phyloP scores from a whole-genome alignment of 2,113 vertebrate species.

The Ammodytes marinus region DNA sequence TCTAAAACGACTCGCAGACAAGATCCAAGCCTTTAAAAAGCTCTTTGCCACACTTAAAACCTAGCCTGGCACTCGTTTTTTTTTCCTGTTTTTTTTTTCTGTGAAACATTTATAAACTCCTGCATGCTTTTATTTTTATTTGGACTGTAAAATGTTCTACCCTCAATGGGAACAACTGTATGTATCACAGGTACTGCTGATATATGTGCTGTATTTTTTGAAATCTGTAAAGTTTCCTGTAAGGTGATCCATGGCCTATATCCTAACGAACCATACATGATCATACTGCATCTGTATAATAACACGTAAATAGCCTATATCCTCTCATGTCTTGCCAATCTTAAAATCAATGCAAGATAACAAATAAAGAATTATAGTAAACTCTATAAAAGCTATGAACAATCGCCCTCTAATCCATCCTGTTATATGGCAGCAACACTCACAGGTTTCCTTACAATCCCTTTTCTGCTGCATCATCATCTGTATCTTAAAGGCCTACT shows the following conservation, averaged over 20 bases:
- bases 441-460: conserved; percentile 59
- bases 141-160: not conserved
- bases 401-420: conserved; percentile 53
- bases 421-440: conserved; percentile 71
- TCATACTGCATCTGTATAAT: conserved; percentile 12
- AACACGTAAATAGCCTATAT: conserved; percentile 37
- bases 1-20: not conserved
- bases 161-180: not conserved
- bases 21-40: conserved; percentile 1
- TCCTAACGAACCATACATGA: conserved; percentile 14
- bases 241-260: not conserved
- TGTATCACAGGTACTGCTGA: not conserved
- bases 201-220: not conserved
- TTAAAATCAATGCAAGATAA: conserved; percentile 49
- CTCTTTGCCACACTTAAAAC: not conserved
- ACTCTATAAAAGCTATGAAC: conserved; percentile 45
- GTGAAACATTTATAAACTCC: not conserved
- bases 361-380: conserved; percentile 56
- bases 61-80: not conserved
- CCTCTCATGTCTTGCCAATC: conserved; percentile 39
- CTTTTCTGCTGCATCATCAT: conserved; percentile 62
- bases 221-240: not conserved
- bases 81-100: not conserved
- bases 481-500: conserved; percentile 22
- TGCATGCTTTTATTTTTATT: not conserved